Evolutionary conservation across 2,797 vertebrate species (phyloP).

Genomic region (Melanotaenia nigrans): DNA sequence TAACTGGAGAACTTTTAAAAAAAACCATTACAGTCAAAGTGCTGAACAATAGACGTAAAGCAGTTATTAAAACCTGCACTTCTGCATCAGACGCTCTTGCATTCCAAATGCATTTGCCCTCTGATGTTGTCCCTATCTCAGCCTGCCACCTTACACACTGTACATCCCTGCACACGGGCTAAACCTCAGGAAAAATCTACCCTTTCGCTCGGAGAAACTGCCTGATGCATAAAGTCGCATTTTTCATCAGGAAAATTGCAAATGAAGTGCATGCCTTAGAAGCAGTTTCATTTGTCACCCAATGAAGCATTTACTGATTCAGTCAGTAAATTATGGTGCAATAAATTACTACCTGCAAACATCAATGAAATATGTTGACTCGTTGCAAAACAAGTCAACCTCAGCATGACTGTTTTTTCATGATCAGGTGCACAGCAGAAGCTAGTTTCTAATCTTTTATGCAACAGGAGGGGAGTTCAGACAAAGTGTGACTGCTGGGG

Average conservation of each 20-base stretch:
- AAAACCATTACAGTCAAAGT: background rate
- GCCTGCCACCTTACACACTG: background rate
- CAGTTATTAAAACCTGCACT: constrained; percentile 3
- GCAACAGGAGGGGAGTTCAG: constrained; percentile 52
- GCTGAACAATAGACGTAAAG: background rate
- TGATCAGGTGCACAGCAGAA: constrained; percentile 53
- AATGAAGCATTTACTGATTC: constrained; percentile 65
- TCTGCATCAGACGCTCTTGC: constrained; percentile 7
- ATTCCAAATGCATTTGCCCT: constrained; percentile 1
- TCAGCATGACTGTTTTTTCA: constrained; percentile 57
- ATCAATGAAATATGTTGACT: constrained; percentile 71
- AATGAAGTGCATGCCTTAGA: constrained; percentile 69
- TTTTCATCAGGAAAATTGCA: constrained; percentile 71
- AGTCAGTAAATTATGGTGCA: constrained; percentile 71
- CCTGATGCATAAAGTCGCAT: constrained; percentile 51
- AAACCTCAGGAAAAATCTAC: constrained; percentile 42
- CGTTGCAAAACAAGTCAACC: constrained; percentile 65
- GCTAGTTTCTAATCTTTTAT: constrained; percentile 64
- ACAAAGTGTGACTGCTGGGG: constrained; percentile 32
- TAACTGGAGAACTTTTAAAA: background rate
- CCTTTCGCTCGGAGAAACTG: constrained; percentile 28
- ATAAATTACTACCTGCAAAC: constrained; percentile 75
- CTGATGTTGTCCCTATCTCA: background rate
- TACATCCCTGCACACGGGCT: constrained; percentile 11
- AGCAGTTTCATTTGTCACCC: constrained; percentile 73